Evolutionary conservation across 2,797 vertebrate genomes (phyloP).

Genomic region (Typhlichthys eigenmanni): DNA sequence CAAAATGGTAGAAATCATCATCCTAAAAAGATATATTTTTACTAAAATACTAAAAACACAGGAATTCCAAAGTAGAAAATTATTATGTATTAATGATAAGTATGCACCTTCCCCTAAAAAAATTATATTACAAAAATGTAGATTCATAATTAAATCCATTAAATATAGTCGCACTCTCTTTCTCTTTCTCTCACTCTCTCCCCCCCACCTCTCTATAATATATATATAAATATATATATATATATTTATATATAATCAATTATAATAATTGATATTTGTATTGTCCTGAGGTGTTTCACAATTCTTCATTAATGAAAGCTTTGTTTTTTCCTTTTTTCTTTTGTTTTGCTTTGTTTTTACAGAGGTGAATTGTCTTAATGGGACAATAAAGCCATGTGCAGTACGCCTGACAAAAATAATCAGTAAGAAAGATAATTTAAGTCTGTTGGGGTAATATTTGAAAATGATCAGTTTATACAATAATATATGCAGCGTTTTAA

Average conservation of each 20-base stretch:
- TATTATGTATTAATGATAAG: too few relatives aligned
- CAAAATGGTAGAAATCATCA: too few relatives aligned
- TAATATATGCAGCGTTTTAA: too few relatives aligned
- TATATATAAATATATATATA: too few relatives aligned
- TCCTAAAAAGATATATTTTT: too few relatives aligned
- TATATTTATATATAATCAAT: too few relatives aligned
- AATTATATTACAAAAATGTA: not conserved
- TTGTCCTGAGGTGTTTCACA: not conserved
- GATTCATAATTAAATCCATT: not conserved
- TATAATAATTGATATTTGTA: too few relatives aligned
- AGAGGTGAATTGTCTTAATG: constrained; percentile 48
- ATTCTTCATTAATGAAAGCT: not conserved
- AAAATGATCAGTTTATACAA: not conserved
- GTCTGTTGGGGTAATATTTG: constrained; percentile 17
- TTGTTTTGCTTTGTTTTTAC: constrained; percentile 43
- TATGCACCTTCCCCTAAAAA: not conserved
- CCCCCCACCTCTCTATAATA: too few relatives aligned
- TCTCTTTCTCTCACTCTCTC: too few relatives aligned
- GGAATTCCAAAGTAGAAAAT: too few relatives aligned
- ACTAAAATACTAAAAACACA: too few relatives aligned
- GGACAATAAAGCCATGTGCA: constrained; percentile 67
- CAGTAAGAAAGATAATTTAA: constrained; percentile 61
- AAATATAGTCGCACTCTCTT: not conserved
- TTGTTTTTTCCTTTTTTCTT: too few relatives aligned
- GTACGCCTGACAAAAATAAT: constrained; percentile 73